These are phyloP conservation scores for Aegithalos caudatus DNA, from an alignment of 2,113 vertebrate species.

Conservation along the genomic window DNA sequence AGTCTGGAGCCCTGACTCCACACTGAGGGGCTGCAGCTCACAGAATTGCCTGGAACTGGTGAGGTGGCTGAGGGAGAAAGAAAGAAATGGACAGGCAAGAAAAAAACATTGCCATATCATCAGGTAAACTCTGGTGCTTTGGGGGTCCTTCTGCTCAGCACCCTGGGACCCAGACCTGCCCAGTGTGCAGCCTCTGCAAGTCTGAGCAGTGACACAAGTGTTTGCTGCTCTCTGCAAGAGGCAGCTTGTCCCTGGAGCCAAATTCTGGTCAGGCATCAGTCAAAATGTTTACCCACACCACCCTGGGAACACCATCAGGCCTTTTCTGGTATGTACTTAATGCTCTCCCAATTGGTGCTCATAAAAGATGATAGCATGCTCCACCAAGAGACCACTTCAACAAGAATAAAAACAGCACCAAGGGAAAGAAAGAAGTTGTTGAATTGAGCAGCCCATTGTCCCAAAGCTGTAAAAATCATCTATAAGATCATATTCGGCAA, in stretches of 20 bases:
- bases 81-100: not conserved
- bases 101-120: not conserved
- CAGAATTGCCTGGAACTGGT: not conserved
- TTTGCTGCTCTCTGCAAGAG: not conserved
- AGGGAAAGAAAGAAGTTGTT: not conserved
- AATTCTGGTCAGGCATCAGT: not conserved
- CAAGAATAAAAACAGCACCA: not conserved
- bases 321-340: not conserved
- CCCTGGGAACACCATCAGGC: not conserved
- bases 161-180: not conserved
- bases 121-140: no score
- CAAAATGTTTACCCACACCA: not conserved
- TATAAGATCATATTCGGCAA: not conserved
- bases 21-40: not conserved
- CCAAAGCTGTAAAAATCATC: not conserved
- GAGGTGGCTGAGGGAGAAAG: not conserved
- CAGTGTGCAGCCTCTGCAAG: not conserved
- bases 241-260: not conserved
- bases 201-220: not conserved
- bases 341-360: not conserved
- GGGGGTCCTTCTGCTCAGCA: accelerated
- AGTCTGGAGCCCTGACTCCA: not conserved
- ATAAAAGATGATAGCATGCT: not conserved
- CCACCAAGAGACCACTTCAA: not conserved
- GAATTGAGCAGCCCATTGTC: not conserved